phyloP scores from a whole-genome alignment of 2,113 vertebrate species.

The Strix uralensis region DNA sequence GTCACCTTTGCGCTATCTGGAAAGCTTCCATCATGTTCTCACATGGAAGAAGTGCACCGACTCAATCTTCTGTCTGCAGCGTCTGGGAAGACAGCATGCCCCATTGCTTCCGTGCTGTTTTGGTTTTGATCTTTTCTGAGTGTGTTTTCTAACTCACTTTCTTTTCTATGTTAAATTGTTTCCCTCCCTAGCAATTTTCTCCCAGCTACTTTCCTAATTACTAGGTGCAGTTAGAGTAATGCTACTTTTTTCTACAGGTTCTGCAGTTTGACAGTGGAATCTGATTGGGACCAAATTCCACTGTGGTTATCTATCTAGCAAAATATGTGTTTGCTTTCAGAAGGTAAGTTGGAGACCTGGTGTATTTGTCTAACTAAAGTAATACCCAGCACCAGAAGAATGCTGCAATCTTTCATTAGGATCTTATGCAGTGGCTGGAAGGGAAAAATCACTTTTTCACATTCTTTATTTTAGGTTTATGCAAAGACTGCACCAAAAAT shows the following conservation, averaged over 20 bases:
- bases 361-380: neutral
- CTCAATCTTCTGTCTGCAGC: neutral
- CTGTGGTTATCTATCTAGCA: neutral
- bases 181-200: neutral
- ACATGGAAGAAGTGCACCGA: fast-evolving
- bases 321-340: neutral
- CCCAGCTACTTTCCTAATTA: neutral
- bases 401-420: neutral
- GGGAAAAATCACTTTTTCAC: neutral
- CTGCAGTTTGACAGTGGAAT: neutral
- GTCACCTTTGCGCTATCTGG: neutral
- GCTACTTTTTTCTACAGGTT: neutral
- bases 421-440: neutral
- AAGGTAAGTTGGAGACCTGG: neutral
- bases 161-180: neutral
- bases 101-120: neutral
- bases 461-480: neutral
- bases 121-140: neutral
- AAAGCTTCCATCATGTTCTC: neutral
- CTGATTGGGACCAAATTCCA: neutral
- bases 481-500: neutral
- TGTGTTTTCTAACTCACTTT: neutral
- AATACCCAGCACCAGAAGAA: neutral
- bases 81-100: neutral
- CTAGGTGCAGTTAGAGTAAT: neutral